Conservation (phyloP, 2,888 invertebrate genomes). For the Cylindroiulus punctatus region DNA sequence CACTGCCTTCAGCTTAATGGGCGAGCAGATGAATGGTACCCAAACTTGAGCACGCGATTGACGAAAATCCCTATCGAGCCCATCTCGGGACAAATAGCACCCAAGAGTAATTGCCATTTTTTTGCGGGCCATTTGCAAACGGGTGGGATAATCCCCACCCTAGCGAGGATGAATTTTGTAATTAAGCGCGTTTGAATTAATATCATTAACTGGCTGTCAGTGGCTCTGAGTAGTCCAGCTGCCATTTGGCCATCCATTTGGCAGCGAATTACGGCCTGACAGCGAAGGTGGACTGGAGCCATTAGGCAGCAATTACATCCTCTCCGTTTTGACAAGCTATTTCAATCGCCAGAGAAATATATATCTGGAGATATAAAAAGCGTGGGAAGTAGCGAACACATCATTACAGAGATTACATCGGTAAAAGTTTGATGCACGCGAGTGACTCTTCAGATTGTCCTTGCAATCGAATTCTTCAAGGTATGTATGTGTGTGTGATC, state of each 20-base stretch:
- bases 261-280: background rate
- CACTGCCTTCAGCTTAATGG: background rate
- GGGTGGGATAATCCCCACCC: background rate
- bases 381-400: background rate
- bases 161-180: background rate
- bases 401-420: background rate
- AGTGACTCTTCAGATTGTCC: background rate
- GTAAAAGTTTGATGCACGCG: background rate
- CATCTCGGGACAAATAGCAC: background rate
- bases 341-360: background rate
- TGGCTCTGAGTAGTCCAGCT: background rate
- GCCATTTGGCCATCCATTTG: constrained; percentile 1
- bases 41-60: background rate
- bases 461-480: background rate
- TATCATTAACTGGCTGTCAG: constrained; percentile 18
- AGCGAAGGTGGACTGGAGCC: constrained; percentile 11
- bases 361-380: background rate
- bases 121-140: background rate
- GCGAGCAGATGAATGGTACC: background rate
- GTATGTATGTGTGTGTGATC: too few species aligned
- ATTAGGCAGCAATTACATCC: constrained; percentile 18
- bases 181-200: constrained; percentile 18
- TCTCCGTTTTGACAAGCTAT: background rate
- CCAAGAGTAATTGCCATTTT: constrained; percentile 1
- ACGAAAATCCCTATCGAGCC: background rate